These are phyloP conservation scores for Sarcoramphus papa DNA, from an alignment of 2,797 vertebrate species.

Conservation along the genomic window DNA sequence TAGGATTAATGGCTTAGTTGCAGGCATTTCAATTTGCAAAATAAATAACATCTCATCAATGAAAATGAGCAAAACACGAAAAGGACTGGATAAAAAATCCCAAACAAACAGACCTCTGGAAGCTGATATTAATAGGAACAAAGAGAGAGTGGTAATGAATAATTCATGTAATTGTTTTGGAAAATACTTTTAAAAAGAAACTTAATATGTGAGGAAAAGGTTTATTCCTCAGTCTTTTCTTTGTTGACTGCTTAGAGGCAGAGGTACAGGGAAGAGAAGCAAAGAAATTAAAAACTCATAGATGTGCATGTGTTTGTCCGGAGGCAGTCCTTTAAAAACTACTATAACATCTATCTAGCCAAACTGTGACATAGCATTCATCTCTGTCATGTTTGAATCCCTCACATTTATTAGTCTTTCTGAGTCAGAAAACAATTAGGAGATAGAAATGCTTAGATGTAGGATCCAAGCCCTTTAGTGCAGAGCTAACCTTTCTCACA, in stretches of 20 bases:
- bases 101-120: neutral
- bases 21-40: constrained; percentile 39
- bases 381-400: neutral
- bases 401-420: neutral
- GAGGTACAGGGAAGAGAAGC: neutral
- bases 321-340: constrained; percentile 7
- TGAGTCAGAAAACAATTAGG: constrained; percentile 7
- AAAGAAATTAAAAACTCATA: neutral
- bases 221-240: constrained; percentile 3
- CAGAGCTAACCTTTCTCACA: neutral
- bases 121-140: neutral
- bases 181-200: neutral
- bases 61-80: neutral
- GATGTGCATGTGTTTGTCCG: neutral
- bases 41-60: neutral
- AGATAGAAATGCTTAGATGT: neutral
- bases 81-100: neutral
- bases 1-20: constrained; percentile 29
- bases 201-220: neutral
- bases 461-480: neutral
- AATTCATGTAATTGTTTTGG: constrained; percentile 14
- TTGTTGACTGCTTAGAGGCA: neutral
- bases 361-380: neutral
- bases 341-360: neutral
- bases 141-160: constrained; percentile 7